Base-by-base conservation (phyloP, 2,113 vertebrate species). In the Heterochromis multidens region DNA sequence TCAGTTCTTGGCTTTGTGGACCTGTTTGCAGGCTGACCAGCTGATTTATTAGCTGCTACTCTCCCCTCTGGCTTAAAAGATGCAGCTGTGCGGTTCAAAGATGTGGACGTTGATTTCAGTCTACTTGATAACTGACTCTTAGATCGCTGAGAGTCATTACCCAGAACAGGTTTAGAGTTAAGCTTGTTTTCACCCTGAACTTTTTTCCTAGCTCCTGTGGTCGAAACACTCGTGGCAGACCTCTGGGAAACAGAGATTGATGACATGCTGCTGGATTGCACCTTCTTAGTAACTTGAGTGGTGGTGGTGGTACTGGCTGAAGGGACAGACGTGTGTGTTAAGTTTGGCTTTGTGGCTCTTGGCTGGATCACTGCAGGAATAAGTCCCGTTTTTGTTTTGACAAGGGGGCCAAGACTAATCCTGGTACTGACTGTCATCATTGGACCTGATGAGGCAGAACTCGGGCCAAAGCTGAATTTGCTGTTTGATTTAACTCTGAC, bases 301-400 rank as follows among this genome's bases (percentile, higher is more conserved):
- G 7, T 19, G 8, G 8, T 17, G 35, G 25, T 54, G 17, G 31
- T 2, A 12, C 21, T 5, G 54, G 37, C n/a, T 33, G 43, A 10
- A 21, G 56, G 4, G 35, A 46, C 19, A 43, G 43, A 31, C 4
- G 5, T 12, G 1, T 17, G 46, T 10, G 46, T 27, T 5, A 11
- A 0, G 5, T 3, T 37, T 43, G 88, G 17, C 9, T 35, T 52
- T 8, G 57, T 25, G 16, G n/a, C 77, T 67, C 76, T 91, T 4
- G 85, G 88, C 54, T 87, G 84, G 3, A 49, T 87, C 33, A 88
- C 78, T 4, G 94, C 87, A 65, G 93, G 91, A 29, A 84, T 84
- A 9, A 94, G 91, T 11, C 94, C 92, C 0, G 92, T 94, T 89
- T 80, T 94, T 1, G 94, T 93, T 83, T 86, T 91, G n/a, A 93